Conservation (phyloP, 2,888 invertebrate genomes). For the Pachydiplax longipennis region DNA sequence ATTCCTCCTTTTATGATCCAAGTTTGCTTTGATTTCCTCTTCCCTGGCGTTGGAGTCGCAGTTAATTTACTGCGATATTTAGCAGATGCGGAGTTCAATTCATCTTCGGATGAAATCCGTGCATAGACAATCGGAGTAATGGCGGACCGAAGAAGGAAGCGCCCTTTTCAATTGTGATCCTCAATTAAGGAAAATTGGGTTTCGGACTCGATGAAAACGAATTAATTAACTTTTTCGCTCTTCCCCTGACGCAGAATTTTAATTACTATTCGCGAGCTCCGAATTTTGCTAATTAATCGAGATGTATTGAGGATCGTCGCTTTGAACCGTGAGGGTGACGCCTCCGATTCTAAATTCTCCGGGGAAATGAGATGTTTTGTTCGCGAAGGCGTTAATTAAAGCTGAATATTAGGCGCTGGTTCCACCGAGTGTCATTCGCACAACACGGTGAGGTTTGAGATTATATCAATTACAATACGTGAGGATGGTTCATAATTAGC, state of each 20-base stretch:
- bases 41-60: background rate
- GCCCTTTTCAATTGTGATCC: background rate
- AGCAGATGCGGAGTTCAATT: background rate
- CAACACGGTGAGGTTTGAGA: too few relatives aligned
- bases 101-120: background rate
- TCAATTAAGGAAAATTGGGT: background rate
- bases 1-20: background rate
- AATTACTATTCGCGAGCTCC: background rate
- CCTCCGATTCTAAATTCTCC: background rate
- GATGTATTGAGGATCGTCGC: background rate
- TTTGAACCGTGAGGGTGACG: background rate
- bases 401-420: background rate
- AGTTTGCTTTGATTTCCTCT: background rate
- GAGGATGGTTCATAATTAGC: too few relatives aligned
- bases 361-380: background rate
- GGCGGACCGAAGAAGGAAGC: background rate
- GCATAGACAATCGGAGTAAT: background rate
- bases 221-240: background rate
- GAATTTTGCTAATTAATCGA: conserved; percentile 10
- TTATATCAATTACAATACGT: too few relatives aligned
- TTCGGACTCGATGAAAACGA: background rate
- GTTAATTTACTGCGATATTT: background rate
- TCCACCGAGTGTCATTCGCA: too few relatives aligned
- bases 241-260: background rate
- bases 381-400: background rate